Conservation (phyloP, 1,140 invertebrate genomes). For the Drosophila tropicalis region DNA sequence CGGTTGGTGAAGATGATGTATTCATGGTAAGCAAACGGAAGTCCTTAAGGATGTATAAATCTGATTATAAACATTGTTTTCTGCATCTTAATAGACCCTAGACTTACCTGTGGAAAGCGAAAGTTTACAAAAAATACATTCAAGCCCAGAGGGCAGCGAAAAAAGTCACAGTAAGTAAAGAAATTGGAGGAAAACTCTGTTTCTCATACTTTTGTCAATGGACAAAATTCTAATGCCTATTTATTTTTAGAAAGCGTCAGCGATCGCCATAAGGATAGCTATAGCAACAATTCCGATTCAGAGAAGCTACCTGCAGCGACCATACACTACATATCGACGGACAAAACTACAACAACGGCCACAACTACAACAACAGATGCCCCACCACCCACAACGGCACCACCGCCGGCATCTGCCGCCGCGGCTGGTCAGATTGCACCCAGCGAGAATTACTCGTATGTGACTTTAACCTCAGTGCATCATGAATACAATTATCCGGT, state of each 20-base stretch:
- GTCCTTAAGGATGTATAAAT: not conserved
- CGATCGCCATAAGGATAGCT: slow-evolving; percentile 64
- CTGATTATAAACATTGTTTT: slow-evolving; percentile 30
- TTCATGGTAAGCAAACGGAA: slow-evolving; percentile 88
- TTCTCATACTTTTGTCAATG: not conserved
- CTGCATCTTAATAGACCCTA: slow-evolving; percentile 86
- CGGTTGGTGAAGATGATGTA: slow-evolving; percentile 91
- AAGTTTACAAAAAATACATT: slow-evolving; percentile 83
- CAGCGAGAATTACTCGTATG: slow-evolving; percentile 91
- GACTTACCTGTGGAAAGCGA: slow-evolving; percentile 91
- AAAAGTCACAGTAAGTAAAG: slow-evolving; percentile 80
- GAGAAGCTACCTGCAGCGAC: slow-evolving; percentile 74
- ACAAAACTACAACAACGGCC: slow-evolving; percentile 71
- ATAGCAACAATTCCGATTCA: slow-evolving; percentile 76
- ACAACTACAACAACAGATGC: slow-evolving; percentile 34
- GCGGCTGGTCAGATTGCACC: slow-evolving; percentile 66
- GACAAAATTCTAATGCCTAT: not conserved
- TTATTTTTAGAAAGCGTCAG: slow-evolving; percentile 63
- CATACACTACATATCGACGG: slow-evolving; percentile 83
- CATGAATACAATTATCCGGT: slow-evolving; percentile 94
- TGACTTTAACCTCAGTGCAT: slow-evolving; percentile 90
- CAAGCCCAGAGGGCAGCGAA: slow-evolving; percentile 83
- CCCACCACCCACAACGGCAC: slow-evolving; percentile 42
- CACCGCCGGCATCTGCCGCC: slow-evolving; percentile 39
- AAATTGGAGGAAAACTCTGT: too few species aligned